These are phyloP conservation scores for Phaonia tiefii DNA, from an alignment of 2,888 invertebrate species.

Conservation along the genomic window DNA sequence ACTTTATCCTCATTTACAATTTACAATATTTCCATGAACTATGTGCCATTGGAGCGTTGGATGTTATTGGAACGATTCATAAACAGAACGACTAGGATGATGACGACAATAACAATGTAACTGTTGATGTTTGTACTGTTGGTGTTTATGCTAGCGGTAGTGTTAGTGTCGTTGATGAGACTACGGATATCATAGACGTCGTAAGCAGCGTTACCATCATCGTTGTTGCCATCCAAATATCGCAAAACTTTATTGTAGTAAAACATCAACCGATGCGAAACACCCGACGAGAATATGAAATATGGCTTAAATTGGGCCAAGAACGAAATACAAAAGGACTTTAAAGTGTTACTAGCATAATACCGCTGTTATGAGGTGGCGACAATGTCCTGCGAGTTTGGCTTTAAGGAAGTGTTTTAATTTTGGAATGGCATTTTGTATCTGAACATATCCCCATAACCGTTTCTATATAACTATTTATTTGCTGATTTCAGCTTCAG, in stretches of 20 bases:
- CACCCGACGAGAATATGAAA: too few species aligned
- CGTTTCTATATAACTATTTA: slow-evolving; percentile 1
- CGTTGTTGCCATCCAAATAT: slow-evolving; percentile 44
- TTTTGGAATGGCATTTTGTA: slow-evolving; percentile 63
- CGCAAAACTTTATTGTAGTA: slow-evolving; percentile 55
- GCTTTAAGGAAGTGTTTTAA: slow-evolving; percentile 56
- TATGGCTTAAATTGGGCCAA: slow-evolving; percentile 2
- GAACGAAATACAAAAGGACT: too few species aligned
- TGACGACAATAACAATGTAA: not conserved
- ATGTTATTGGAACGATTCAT: not conserved
- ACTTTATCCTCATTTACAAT: slow-evolving; percentile 16
- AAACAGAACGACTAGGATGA: not conserved
- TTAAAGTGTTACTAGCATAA: slow-evolving; percentile 36
- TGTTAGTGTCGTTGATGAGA: slow-evolving; percentile 6
- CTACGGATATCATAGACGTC: slow-evolving; percentile 23
- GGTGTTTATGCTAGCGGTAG: not conserved
- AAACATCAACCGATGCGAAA: not conserved
- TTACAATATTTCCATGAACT: slow-evolving; percentile 41
- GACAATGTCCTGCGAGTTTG: slow-evolving; percentile 38
- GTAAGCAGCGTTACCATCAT: slow-evolving; percentile 10
- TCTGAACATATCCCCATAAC: slow-evolving; percentile 60
- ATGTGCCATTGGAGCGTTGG: slow-evolving; percentile 41
- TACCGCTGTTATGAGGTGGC: slow-evolving; percentile 8
- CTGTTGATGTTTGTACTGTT: not conserved
- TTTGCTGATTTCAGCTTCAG: too few species aligned